Evolutionary conservation across 2,113 vertebrate genomes (phyloP).

Genomic region (Sorex fumeus): DNA sequence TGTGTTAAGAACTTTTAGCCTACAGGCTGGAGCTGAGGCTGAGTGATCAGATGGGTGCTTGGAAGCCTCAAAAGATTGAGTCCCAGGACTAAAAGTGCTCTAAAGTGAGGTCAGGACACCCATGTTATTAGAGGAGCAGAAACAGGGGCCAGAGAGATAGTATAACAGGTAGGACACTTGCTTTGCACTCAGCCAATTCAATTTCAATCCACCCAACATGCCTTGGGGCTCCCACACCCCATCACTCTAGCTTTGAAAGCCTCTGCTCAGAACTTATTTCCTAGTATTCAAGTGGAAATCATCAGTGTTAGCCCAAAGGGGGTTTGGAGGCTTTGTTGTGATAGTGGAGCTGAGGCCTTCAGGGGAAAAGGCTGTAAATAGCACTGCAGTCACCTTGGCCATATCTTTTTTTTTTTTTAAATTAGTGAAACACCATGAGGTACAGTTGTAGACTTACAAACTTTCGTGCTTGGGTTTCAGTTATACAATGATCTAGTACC

Average conservation of each 20-base stretch:
- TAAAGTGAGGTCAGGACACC: too few relatives aligned
- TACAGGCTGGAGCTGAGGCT: neutral
- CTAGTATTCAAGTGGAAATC: neutral
- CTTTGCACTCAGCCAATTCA: neutral
- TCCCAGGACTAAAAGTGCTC: too few relatives aligned
- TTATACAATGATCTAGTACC: too few relatives aligned
- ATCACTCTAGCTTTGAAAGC: neutral
- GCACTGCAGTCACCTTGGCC: neutral
- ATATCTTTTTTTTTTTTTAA: too few relatives aligned
- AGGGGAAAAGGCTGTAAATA: neutral
- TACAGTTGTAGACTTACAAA: too few relatives aligned
- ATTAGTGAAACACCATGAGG: too few relatives aligned
- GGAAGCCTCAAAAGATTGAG: too few relatives aligned
- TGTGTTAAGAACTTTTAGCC: neutral
- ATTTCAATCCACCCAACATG: neutral
- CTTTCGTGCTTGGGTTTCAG: too few relatives aligned
- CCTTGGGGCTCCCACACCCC: neutral
- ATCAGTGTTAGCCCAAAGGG: neutral
- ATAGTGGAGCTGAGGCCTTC: neutral
- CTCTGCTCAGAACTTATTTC: neutral
- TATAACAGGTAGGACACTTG: too few relatives aligned
- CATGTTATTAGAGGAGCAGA: neutral
- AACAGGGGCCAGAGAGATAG: neutral
- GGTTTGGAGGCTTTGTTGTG: neutral
- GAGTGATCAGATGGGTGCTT: neutral